These are phyloP conservation scores for Erythrolamprus reginae DNA, from an alignment of 2,113 vertebrate genomes.

Conservation along the genomic window DNA sequence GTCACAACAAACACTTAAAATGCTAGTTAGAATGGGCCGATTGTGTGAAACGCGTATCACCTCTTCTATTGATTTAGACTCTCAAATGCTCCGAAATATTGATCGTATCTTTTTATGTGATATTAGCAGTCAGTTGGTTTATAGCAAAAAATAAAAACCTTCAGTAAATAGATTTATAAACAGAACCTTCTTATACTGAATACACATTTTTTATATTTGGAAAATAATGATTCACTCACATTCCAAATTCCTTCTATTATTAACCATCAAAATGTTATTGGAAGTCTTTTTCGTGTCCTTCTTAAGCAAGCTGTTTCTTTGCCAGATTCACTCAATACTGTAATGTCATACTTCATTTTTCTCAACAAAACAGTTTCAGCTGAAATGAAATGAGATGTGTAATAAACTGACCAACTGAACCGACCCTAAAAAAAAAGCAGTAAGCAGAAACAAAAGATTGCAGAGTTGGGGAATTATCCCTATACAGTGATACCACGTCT, in stretches of 20 bases:
- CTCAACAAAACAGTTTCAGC: neutral
- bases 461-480: neutral
- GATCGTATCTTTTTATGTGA: neutral
- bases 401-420: slow-evolving; percentile 2
- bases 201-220: neutral
- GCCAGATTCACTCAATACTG: neutral
- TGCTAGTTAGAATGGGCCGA: neutral
- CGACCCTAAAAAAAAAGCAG: neutral
- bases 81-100: neutral
- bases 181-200: neutral
- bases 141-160: neutral
- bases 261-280: neutral
- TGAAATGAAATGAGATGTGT: neutral
- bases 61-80: neutral
- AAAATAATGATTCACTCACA: neutral
- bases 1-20: neutral
- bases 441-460: neutral
- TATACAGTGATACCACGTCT: no score
- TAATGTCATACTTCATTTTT: neutral
- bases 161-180: neutral
- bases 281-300: neutral
- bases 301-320: neutral
- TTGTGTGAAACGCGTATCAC: neutral
- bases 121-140: neutral
- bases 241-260: neutral